Conservation (phyloP, 2,888 invertebrate genomes). For the Hydrotaea cyrtoneurina region DNA sequence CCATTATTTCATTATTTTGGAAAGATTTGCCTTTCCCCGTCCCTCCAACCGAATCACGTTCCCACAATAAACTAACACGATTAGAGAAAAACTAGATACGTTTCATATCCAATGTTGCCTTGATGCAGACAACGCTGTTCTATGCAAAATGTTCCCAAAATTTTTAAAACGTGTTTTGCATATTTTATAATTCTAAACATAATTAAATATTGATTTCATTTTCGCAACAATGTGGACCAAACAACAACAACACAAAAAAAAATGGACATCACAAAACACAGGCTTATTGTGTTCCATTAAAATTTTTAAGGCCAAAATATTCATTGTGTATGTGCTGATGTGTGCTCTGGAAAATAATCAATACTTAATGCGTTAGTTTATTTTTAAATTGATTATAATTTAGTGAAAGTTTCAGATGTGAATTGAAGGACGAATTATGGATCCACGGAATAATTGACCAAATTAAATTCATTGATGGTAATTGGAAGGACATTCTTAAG, state of each 20-base stretch:
- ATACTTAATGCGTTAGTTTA: too few relatives aligned
- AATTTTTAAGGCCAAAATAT: background rate
- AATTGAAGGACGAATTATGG: too few relatives aligned
- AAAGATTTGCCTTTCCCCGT: background rate
- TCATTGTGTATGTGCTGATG: background rate
- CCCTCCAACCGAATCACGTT: background rate
- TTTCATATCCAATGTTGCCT: background rate
- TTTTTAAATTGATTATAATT: too few relatives aligned
- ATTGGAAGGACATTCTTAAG: too few relatives aligned
- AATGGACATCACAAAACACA: background rate
- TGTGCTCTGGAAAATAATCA: too few relatives aligned
- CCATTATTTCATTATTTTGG: background rate
- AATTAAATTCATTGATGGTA: too few relatives aligned
- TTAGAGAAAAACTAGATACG: background rate
- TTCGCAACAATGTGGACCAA: background rate
- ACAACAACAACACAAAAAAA: background rate
- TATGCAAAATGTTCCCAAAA: background rate
- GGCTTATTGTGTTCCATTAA: background rate
- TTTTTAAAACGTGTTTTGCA: constrained; percentile 13
- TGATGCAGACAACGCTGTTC: background rate
- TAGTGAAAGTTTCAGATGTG: too few relatives aligned
- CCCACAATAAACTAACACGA: background rate
- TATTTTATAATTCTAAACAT: constrained; percentile 24
- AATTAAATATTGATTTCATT: constrained; percentile 19
- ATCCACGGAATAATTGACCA: too few relatives aligned